phyloP scores from a whole-genome alignment of 1,140 invertebrate genomes.

The Brachystomella parvula region DNA sequence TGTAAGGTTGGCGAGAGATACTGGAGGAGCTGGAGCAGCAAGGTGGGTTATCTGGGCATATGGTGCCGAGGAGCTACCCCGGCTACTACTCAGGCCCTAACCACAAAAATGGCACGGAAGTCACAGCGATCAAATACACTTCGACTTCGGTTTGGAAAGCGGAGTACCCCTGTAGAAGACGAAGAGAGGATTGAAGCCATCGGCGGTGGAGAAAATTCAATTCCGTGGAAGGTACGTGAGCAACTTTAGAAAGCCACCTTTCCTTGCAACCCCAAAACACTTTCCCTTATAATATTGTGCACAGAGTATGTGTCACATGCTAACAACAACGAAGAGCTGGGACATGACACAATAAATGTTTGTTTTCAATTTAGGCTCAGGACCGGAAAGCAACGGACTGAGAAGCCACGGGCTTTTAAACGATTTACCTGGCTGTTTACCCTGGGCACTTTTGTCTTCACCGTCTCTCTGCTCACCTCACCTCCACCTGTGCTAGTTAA shows the following conservation, averaged over 20 bases:
- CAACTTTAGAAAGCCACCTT: background rate
- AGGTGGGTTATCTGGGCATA: constrained; percentile 31
- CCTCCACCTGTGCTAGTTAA: no score
- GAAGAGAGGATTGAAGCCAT: background rate
- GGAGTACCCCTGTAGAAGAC: constrained; percentile 25
- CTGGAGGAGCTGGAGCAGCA: constrained; percentile 36
- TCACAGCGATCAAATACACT: constrained; percentile 37
- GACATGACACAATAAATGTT: background rate
- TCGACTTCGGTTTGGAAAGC: constrained; percentile 36
- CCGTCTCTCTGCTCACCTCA: no score
- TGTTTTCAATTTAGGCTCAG: no score
- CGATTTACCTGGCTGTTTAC: no score
- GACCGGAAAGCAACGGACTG: no score
- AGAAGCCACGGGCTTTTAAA: no score
- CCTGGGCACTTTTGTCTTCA: no score
- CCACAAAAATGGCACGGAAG: constrained; percentile 34
- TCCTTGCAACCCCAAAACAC: background rate
- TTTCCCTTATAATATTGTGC: background rate
- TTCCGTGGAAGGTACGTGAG: constrained; percentile 1
- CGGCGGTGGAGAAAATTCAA: background rate
- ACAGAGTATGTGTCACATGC: background rate
- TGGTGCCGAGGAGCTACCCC: constrained; percentile 29
- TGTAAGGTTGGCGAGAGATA: constrained; percentile 35
- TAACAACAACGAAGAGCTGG: background rate
- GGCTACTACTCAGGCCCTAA: constrained; percentile 8